Conservation (phyloP, 2,113 vertebrate species). For the Mesocricetus auratus region DNA sequence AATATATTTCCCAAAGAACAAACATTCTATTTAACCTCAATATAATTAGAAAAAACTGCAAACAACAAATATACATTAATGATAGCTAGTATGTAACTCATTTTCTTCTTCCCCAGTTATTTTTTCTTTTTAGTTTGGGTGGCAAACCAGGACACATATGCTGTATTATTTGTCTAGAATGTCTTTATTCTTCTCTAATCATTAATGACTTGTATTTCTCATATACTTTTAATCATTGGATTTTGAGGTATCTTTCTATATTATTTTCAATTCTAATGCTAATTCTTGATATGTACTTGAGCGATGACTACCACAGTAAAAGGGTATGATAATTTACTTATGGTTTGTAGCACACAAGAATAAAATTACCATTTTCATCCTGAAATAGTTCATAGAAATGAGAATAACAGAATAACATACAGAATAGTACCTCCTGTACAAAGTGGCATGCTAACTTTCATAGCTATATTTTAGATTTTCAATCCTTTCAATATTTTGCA, state of each 20-base stretch:
- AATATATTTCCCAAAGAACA: background rate
- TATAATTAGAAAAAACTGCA: background rate
- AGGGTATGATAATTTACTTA: background rate
- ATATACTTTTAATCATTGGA: background rate
- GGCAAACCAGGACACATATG: background rate
- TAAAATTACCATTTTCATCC: background rate
- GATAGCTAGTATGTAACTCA: background rate
- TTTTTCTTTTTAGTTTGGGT: background rate
- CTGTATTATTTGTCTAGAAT: background rate
- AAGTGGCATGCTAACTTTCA: background rate
- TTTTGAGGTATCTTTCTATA: background rate
- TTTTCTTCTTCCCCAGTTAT: background rate
- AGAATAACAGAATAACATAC: background rate
- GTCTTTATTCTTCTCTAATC: background rate
- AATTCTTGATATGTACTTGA: background rate
- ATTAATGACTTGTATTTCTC: background rate
- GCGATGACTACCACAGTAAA: constrained; percentile 14
- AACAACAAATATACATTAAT: background rate
- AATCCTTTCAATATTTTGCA: constrained; percentile 20
- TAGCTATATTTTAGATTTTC: background rate
- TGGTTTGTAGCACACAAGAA: background rate
- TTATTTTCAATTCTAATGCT: background rate
- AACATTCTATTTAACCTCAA: background rate
- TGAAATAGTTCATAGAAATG: background rate
- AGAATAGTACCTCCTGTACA: constrained; percentile 16